These are phyloP conservation scores for Brachionichthys hirsutus DNA, from an alignment of 2,113 vertebrate species.

Conservation along the genomic window DNA sequence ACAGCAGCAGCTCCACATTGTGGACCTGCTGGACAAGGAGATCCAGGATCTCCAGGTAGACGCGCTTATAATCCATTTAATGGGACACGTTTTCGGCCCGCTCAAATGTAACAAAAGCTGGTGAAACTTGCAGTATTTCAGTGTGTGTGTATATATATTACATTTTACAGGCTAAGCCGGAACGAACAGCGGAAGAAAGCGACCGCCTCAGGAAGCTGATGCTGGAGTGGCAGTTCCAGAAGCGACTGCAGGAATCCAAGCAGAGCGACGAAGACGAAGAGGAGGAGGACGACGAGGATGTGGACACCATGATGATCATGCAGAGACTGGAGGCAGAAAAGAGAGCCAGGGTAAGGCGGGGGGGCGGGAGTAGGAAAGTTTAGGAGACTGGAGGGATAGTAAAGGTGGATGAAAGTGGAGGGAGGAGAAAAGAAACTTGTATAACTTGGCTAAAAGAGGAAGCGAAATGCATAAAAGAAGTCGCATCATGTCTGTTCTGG, in stretches of 20 bases:
- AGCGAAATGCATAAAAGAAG: background rate
- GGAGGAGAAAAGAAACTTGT: background rate
- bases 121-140: background rate
- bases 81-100: too few relatives aligned
- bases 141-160: too few relatives aligned
- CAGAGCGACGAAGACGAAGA: slow-evolving; percentile 95
- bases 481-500: slow-evolving; percentile 18
- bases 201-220: slow-evolving; percentile 95
- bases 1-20: slow-evolving; percentile 96
- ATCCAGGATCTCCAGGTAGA: slow-evolving; percentile 89
- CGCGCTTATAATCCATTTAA: too few relatives aligned
- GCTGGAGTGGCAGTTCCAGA: slow-evolving; percentile 99
- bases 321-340: slow-evolving; percentile 96
- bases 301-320: slow-evolving; percentile 95
- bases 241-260: slow-evolving; percentile 94
- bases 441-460: too few relatives aligned
- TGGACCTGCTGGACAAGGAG: slow-evolving; percentile 94
- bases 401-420: background rate
- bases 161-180: slow-evolving; percentile 83
- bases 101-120: background rate
- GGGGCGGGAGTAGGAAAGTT: background rate
- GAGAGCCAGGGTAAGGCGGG: slow-evolving; percentile 91
- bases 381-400: background rate
- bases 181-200: slow-evolving; percentile 90
- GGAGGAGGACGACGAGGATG: slow-evolving; percentile 96